Conservation (phyloP, 2,113 vertebrate genomes). For the Acanthochromis polyacanthus region DNA sequence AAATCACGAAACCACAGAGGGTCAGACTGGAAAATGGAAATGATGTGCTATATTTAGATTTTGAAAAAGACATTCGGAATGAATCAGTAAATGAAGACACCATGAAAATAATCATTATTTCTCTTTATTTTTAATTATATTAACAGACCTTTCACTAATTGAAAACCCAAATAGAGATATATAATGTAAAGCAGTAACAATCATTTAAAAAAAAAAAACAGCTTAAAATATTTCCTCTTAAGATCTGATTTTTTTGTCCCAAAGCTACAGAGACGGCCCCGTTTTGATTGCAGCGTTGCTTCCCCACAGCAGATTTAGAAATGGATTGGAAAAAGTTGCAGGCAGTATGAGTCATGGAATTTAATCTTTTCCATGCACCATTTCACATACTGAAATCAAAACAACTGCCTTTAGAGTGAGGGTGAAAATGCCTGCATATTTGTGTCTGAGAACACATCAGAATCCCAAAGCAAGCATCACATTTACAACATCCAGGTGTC, state of each 20-base stretch:
- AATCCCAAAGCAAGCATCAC: slow-evolving; percentile 16
- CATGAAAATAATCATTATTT: background rate
- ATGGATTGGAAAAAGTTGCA: slow-evolving; percentile 35
- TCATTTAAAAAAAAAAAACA: background rate
- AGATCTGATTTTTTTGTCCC: background rate
- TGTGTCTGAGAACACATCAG: slow-evolving; percentile 10
- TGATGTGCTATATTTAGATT: background rate
- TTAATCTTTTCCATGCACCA: slow-evolving; percentile 43
- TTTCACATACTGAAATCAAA: slow-evolving; percentile 52
- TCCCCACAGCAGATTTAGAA: slow-evolving; percentile 31
- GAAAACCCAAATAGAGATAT: background rate
- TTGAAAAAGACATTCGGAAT: background rate
- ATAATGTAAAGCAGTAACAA: background rate
- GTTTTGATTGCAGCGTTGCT: slow-evolving; percentile 4
- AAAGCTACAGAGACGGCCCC: background rate
- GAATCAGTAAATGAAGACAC: background rate
- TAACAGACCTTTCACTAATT: background rate
- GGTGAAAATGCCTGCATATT: slow-evolving; percentile 31
- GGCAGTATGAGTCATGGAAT: slow-evolving; percentile 53
- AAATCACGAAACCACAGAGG: background rate
- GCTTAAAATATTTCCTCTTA: background rate
- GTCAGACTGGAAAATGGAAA: background rate
- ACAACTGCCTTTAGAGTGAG: slow-evolving; percentile 20
- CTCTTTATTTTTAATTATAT: slow-evolving; percentile 1
- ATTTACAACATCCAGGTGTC: slow-evolving; percentile 28